Base-by-base conservation (phyloP, 2,888 invertebrate genomes). In the Cheilosia vulpina region DNA sequence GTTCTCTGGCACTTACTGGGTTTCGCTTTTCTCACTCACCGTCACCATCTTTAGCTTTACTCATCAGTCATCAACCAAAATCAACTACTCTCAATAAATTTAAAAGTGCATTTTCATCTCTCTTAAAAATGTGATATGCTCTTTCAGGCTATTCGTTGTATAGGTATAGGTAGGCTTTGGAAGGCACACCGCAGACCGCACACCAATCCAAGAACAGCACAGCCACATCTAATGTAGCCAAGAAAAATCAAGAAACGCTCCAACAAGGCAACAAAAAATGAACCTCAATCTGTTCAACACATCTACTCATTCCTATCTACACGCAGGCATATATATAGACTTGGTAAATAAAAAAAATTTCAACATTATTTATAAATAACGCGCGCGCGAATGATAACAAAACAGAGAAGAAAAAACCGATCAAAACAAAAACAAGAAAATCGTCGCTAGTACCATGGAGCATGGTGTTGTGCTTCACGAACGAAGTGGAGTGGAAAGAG, bases 341-440 rank as follows among this genome's bases (percentile, higher is more conserved):
- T 50, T 52, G 19, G 62, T 81, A 55, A 75, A 73, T 63, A 66
- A 5, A 72, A 62, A 38, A 19, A 43, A 21, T 57, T 27, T 24
- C 24, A 52, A 55, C 43, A 50, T 73, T 75, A 69, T 84, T 79
- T 79, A 84, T 79, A 84, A 81, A 77, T 76, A 85, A 85, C 85
- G 85, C 85, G 85, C 85, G 85, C 85, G 85, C 85, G 85, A 85
- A 85, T 63, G 76, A n/a, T 60, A 85, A 45, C 81, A 85, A 81
- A 85, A 81, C 81, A 81, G 76, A 85, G 68, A 81, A 85, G 85
- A 85, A 85, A 85, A 85, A 85, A 68, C 85, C 76, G 85, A 85
- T 81, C 85, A 85, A 76, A 85, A 85, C 85, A 85, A 85, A 80
- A 85, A 85, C 85, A 81, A 81, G 85, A 85, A 81, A 81, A 66